Evolutionary conservation across 2,113 vertebrate genomes (phyloP).

Genomic region (Trochalopteron elliotii): DNA sequence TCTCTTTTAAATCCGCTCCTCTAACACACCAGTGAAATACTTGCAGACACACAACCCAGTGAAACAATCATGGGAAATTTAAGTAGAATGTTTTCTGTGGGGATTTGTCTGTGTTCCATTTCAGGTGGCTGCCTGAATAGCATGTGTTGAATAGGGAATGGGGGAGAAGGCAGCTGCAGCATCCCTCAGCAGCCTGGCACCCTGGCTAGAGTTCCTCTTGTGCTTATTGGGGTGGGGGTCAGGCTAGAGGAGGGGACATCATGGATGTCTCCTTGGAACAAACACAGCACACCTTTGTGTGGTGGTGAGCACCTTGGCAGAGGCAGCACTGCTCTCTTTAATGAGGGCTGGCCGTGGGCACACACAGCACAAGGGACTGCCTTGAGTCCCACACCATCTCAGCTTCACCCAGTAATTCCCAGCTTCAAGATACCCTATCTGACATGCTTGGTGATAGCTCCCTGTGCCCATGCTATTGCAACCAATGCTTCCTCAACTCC

Average conservation of each 20-base stretch:
- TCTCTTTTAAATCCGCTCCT: neutral
- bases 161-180: neutral
- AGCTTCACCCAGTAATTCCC: neutral
- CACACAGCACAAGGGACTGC: neutral
- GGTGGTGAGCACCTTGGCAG: rapidly evolving
- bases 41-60: neutral
- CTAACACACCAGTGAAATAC: neutral
- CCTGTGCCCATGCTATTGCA: neutral
- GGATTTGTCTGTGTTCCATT: neutral
- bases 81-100: neutral
- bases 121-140: neutral
- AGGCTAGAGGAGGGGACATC: neutral
- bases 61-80: neutral
- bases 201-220: neutral
- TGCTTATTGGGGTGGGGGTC: neutral
- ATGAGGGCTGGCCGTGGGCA: neutral
- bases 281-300: neutral
- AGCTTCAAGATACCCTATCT: neutral
- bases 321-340: neutral
- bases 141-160: neutral
- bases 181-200: neutral
- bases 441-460: neutral
- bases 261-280: neutral
- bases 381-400: neutral
- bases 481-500: neutral